These are phyloP conservation scores for Phrynocephalus versicolor DNA, from an alignment of 2,113 vertebrate genomes.

Conservation along the genomic window DNA sequence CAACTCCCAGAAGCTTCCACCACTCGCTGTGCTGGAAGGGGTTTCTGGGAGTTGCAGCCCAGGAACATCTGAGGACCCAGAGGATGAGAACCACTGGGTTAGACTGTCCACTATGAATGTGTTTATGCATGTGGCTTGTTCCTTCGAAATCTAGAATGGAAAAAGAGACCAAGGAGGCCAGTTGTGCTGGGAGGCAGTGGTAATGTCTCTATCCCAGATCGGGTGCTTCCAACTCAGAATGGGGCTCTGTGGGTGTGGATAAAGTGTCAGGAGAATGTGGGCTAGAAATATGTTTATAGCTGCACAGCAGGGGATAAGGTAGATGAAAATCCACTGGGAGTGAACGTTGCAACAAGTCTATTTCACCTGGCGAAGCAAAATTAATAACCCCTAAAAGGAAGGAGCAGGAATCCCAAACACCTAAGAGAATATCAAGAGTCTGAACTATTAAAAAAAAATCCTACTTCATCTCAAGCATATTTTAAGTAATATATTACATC, in stretches of 20 bases:
- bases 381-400: conserved; percentile 53
- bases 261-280: background rate
- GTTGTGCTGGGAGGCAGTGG: background rate
- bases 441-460: background rate
- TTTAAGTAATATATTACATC: background rate
- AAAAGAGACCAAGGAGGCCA: background rate
- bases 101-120: background rate
- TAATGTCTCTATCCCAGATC: background rate
- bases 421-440: conserved; percentile 5
- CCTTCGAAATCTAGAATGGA: background rate
- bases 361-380: background rate
- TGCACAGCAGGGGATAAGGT: background rate
- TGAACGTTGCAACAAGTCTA: background rate
- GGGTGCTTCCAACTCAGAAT: background rate
- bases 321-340: too few species aligned
- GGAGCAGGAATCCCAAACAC: conserved; percentile 9
- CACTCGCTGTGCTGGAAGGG: too few species aligned
- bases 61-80: too few species aligned
- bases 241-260: background rate
- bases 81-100: too few species aligned
- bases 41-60: too few species aligned
- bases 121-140: background rate
- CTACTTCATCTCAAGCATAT: background rate
- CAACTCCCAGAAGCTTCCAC: too few species aligned
- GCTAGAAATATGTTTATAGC: background rate